Conservation (phyloP, 2,113 vertebrate species). For the Calidris pugnax region DNA sequence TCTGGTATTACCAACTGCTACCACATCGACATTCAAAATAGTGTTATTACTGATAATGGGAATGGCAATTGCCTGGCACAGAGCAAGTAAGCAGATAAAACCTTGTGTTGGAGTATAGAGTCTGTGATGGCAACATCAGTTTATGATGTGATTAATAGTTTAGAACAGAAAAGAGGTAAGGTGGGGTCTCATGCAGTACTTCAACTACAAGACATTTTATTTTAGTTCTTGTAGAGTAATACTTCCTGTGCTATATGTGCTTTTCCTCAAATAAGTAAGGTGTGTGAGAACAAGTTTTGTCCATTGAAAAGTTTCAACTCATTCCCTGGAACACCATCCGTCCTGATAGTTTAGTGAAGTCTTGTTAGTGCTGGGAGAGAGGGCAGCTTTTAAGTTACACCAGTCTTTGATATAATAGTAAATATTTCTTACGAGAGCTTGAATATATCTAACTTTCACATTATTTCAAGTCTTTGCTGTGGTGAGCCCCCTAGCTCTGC, state of each 20-base stretch:
- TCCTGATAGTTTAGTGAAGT: not conserved
- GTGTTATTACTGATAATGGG: not conserved
- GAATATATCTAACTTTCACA: not conserved
- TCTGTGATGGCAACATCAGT: not conserved
- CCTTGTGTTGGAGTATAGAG: not conserved
- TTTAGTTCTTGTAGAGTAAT: not conserved
- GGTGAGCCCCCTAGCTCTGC: not conserved
- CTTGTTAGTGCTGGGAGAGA: not conserved
- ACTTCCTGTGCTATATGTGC: fast-evolving
- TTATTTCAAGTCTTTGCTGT: not conserved
- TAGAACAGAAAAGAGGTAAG: not conserved
- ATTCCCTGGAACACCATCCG: not conserved
- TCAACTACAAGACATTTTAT: not conserved
- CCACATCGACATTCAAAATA: not conserved
- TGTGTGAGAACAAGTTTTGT: not conserved
- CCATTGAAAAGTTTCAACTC: not conserved
- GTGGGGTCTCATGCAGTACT: not conserved
- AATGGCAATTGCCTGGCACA: not conserved
- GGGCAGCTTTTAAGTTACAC: not conserved
- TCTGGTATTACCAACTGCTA: not conserved
- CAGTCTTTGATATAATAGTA: not conserved
- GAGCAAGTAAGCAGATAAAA: not conserved
- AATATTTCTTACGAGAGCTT: not conserved
- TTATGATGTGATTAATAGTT: not conserved
- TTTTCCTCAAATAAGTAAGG: not conserved